phyloP scores from a whole-genome alignment of 2,797 vertebrate species.

The Gadopsis marmoratus region DNA sequence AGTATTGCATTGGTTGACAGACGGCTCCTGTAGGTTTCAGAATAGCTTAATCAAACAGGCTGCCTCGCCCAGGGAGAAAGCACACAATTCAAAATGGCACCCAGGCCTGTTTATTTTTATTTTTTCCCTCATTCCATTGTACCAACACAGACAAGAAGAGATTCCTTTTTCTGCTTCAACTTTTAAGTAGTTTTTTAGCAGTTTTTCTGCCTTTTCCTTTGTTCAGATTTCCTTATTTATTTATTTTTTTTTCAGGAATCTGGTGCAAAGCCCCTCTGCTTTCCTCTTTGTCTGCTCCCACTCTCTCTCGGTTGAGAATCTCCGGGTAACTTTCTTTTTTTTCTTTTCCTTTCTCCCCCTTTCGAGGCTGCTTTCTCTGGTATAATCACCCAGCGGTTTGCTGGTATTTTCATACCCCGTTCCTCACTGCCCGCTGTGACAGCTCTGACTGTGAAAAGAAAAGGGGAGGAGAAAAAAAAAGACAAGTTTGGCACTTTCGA shows the following conservation, averaged over 20 bases:
- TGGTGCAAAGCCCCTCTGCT: conserved; percentile 12
- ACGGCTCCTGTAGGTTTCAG: conserved; percentile 29
- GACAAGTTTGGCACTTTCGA: conserved; percentile 45
- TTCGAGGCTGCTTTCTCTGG: conserved; percentile 28
- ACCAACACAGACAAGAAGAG: conserved; percentile 3
- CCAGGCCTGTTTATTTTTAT: not conserved
- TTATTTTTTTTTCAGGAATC: conserved; percentile 10
- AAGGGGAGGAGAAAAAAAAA: not conserved
- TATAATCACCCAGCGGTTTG: conserved; percentile 52
- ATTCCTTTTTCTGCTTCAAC: not conserved
- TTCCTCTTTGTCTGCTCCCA: conserved; percentile 24
- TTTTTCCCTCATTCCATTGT: conserved; percentile 5
- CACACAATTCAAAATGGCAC: conserved; percentile 32
- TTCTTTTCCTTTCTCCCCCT: no score
- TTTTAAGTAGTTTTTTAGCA: not conserved
- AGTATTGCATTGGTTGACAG: conserved; percentile 57
- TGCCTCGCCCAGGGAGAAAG: conserved; percentile 11
- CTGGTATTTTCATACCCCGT: conserved; percentile 53
- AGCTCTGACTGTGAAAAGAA: conserved; percentile 33
- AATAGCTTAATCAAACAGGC: conserved; percentile 22
- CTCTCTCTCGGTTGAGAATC: conserved; percentile 26
- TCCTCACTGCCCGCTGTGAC: conserved; percentile 55
- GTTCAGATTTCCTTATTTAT: conserved; percentile 8
- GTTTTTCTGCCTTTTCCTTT: conserved; percentile 5
- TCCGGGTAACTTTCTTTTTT: conserved; percentile 24